Evolutionary conservation across 2,797 vertebrate genomes (phyloP), one percentile per base, ranked within the genome.

Genomic region (Borostomias antarcticus): DNA sequence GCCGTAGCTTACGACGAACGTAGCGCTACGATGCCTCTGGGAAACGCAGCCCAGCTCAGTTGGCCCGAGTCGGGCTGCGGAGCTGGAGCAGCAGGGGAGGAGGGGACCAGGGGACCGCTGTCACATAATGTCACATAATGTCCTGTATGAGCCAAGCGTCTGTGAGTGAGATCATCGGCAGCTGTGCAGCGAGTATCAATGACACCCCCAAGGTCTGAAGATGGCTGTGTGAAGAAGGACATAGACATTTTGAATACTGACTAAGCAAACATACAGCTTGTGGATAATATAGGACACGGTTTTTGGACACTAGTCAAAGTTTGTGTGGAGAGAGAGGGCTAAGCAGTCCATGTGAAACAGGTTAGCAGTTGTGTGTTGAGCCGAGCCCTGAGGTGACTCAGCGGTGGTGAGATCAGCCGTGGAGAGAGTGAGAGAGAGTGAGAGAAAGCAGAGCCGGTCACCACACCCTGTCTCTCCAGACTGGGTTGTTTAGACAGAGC

Each of bases 91-190:
- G n/a, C n/a, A n/a, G n/a, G n/a, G n/a, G n/a, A n/a, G n/a, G n/a
- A n/a, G n/a, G n/a, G n/a, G n/a, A n/a, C n/a, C n/a, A n/a, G n/a
- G 5, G 45, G 43, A 51, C 30, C 17, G 17, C 21, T 59, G 47
- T 66, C 29, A 47, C 58, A 40, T 47, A 21, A 29, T 57, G 37
- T 57, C 37, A 13, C 21, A 47, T 45, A 25, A 65, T 29, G 35
- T 58, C 40, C 25, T 58, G 43, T 30, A 58, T 33, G 25, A 26
- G 32, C 40, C 29, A 7, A 30, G 54, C 65, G 40, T 56, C 21
- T 5, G 37, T 19, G 15, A 33, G 17, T 69, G 51, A 69, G 37
- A 56, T 69, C 40, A 69, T 47, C 50, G 19, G 50, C 67, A 69
- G 67, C 28, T 62, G 52, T 32, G 35, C 51, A 35, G 52, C 19